Base-by-base conservation (phyloP, 2,113 vertebrate genomes). In the Anguilla japonica region DNA sequence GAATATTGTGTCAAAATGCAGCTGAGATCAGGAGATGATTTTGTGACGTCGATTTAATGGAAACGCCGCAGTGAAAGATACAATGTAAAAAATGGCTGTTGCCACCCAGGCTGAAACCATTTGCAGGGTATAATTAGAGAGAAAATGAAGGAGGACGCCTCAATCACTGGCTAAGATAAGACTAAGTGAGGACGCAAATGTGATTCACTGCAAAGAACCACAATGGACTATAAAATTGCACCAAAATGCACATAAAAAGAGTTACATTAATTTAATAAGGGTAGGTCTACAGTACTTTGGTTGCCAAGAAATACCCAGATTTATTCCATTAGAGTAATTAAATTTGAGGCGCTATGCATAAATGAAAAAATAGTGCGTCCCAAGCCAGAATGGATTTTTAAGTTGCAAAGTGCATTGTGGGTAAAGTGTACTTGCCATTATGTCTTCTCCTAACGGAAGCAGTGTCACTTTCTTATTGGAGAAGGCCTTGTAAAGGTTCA, bases 91-190 rank as follows among this genome's bases (percentile, higher is more conserved):
- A 89, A 40, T 87, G 88, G 91, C 83, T 87, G 87, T 90, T 91
- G 89, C 93, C 94, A 93, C 94, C 91, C 92, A 94, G 88, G 92
- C 91, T 86, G 93, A 88, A 85, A 89, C 90, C 89, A 34, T 89
- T 85, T 89, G 87, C 85, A 87, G 89, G 93, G 89, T 93, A 90
- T 95, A 94, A 95, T 94, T 95, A 95, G 93, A 90, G 88, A 89
- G 88, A 89, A 90, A 86, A 87, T 41, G 92, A 90, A 91, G 88
- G 81, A 90, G 91, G 92, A 87, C 81, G 87, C 86, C 67, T 91
- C 89, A 88, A 89, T 91, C 90, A 91, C 89, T 91, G 91, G 34
- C 90, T 89, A 83, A 56, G 41, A 50, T 16, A 34, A 60, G 71
- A 75, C 71, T 34, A 75, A 29, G 26, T 75, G 71, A 29, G 71